Base-by-base conservation (phyloP, 2,797 vertebrate species). In the Lerista edwardsae region DNA sequence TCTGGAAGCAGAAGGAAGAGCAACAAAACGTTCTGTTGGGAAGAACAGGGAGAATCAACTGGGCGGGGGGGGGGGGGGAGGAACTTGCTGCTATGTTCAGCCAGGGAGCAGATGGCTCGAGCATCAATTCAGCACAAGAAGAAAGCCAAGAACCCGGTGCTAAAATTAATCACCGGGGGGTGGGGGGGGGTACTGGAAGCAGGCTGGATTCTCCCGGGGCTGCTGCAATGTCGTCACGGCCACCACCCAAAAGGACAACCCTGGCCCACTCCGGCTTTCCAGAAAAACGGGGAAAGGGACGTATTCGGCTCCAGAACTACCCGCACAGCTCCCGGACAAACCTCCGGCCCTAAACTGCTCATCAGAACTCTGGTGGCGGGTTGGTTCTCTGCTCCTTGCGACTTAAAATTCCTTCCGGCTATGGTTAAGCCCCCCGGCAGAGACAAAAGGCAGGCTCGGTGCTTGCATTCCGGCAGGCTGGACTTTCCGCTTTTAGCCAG, bases 31-130 rank as follows among this genome's bases (percentile, higher is more conserved):
- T 75, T 68, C 84, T 2, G 14, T 12, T 27, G 34, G 29, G 61
- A 23, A 80, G 61, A 75, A 75, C 51, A 61, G 71, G 72, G 69
- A 51, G 77, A 29, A 21, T 36, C 82, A 61, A 65, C 69, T 62
- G 6, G 44, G 31, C 44, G 57, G 6, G 39, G 23, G 27, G 21
- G 1, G 41, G 7, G 21, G 21, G 61, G 17, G 47, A 2, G 4
- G 14, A n/a, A 51, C 59, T 21, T 61, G 62, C 51, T 75, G 71
- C 27, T 34, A 31, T 68, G 21, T 67, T 61, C 34, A 29, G 21
- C 51, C 61, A 23, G 17, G 36, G 27, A 80, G 64, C 84, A 85
- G 84, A 85, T 69, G 84, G 79, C 51, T 68, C 5, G 36, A 27
- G 36, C 69, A 29, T 65, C 34, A 4, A 19, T 55, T 67, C 25